A percentile compares a stretch with the other conserved stretches of the same genome.
These are phyloP conservation scores for Petrolisthes manimaculis DNA, from an alignment of 2,888 invertebrate species.

Conservation along the genomic window DNA sequence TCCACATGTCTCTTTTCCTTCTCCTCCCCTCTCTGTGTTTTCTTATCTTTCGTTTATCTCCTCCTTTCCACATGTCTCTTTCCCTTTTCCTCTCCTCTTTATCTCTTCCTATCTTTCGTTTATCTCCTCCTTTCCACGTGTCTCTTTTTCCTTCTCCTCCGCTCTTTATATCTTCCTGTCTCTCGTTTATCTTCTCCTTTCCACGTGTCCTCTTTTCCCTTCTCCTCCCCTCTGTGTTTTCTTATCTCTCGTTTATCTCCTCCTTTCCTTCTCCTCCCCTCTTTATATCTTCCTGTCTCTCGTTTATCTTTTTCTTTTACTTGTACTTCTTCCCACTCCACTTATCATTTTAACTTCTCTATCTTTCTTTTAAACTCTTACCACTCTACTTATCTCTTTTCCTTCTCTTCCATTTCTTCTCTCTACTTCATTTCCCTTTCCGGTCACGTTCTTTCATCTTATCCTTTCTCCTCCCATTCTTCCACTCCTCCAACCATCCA, in stretches of 20 bases:
- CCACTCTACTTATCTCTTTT: too few relatives aligned
- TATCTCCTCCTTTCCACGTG: background rate
- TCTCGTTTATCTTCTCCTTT: background rate
- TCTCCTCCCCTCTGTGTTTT: background rate
- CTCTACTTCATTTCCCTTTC: too few relatives aligned
- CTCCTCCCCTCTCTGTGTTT: background rate
- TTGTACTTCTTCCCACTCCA: background rate
- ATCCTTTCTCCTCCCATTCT: too few relatives aligned
- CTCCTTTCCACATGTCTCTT: background rate
- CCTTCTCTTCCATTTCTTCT: too few relatives aligned
- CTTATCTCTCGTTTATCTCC: background rate
- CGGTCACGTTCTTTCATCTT: too few relatives aligned
- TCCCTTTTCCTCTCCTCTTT: background rate
- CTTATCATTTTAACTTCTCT: background rate
- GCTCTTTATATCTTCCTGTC: background rate
- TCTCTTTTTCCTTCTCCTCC: background rate
- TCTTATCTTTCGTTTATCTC: background rate
- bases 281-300: background rate
- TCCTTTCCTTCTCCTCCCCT: background rate
- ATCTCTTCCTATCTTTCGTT: background rate
- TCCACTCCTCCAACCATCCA: too few relatives aligned
- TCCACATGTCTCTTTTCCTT: background rate
- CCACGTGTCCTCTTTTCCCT: background rate
- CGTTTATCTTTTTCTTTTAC: too few relatives aligned
- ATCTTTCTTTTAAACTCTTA: background rate